phyloP scores from a whole-genome alignment of 2,113 vertebrate species.

The Tachycineta bicolor region DNA sequence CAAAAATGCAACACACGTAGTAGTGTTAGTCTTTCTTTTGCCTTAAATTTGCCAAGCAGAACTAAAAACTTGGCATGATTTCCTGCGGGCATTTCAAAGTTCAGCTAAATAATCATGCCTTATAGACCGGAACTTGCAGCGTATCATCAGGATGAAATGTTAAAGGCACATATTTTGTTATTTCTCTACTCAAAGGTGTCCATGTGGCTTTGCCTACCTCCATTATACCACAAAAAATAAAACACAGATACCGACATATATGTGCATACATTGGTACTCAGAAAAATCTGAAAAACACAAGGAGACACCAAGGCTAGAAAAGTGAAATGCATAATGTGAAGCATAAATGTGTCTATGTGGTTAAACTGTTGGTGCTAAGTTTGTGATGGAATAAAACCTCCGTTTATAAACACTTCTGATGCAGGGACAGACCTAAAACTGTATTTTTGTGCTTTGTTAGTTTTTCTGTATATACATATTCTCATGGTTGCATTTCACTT shows the following conservation, averaged over 20 bases:
- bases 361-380: not conserved
- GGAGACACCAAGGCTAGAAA: not conserved
- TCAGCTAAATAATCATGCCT: not conserved
- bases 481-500: not conserved
- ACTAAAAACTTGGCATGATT: not conserved
- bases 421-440: not conserved
- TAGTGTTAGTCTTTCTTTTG: not conserved
- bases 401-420: not conserved
- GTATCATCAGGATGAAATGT: not conserved
- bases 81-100: not conserved
- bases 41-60: not conserved
- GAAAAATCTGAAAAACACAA: not conserved
- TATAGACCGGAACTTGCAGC: not conserved
- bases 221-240: not conserved
- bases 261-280: not conserved
- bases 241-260: not conserved
- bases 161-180: not conserved
- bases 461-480: not conserved
- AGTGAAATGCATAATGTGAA: not conserved
- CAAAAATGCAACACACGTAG: not conserved
- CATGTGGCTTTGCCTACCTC: not conserved
- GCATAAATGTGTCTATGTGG: no score
- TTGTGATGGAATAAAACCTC: not conserved
- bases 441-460: not conserved
- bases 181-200: not conserved